These are phyloP conservation scores for Sphaeridia pumilis DNA, from an alignment of 2,888 invertebrate genomes.

Conservation along the genomic window DNA sequence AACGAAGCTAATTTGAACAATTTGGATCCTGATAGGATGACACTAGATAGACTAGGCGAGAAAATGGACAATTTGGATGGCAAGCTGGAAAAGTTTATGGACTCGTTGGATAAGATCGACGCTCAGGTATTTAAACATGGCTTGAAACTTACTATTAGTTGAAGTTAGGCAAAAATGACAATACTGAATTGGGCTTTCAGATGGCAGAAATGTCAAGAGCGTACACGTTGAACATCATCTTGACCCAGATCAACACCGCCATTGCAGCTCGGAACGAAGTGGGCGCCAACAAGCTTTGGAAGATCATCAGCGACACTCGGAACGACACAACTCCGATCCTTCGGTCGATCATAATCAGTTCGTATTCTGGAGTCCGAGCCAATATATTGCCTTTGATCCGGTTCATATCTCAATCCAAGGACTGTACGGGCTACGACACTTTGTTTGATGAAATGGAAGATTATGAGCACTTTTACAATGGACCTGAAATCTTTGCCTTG, in stretches of 20 bases:
- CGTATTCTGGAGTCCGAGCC: constrained; percentile 7
- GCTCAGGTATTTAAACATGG: not conserved
- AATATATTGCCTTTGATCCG: constrained; percentile 12
- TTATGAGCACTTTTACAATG: constrained; percentile 12
- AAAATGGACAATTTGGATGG: constrained; percentile 8
- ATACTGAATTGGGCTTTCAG: constrained; percentile 1
- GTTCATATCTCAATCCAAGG: constrained; percentile 11
- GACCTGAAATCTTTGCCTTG: constrained; percentile 13
- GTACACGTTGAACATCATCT: constrained; percentile 7
- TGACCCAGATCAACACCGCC: not conserved
- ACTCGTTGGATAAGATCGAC: constrained; percentile 8
- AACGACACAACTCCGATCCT: constrained; percentile 4
- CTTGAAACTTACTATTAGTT: no score
- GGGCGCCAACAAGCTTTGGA: constrained; percentile 13
- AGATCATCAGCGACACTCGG: constrained; percentile 3
- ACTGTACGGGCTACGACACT: constrained; percentile 10
- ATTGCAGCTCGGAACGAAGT: constrained; percentile 9
- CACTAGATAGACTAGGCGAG: constrained; percentile 5
- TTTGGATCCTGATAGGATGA: constrained; percentile 10
- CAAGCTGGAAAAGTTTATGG: constrained; percentile 2
- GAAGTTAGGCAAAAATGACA: not conserved
- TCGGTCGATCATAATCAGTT: constrained; percentile 6
- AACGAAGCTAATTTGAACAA: not conserved
- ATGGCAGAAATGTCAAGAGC: not conserved
- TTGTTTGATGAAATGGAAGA: constrained; percentile 13